Evolutionary conservation across 2,113 vertebrate genomes (phyloP).

Genomic region (Talpa occidentalis): DNA sequence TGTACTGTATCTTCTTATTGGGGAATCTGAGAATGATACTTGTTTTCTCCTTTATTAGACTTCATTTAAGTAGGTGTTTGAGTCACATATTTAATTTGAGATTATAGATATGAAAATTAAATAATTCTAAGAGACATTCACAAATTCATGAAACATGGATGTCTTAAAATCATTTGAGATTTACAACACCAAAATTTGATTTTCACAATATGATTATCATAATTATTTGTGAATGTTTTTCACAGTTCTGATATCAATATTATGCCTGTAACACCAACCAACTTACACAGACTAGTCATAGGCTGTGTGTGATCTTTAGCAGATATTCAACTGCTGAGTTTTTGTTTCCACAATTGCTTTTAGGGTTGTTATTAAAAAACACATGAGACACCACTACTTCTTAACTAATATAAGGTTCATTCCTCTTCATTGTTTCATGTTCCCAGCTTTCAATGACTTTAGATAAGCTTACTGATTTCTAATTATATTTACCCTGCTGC

Average conservation of each 20-base stretch:
- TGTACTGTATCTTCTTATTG: background rate
- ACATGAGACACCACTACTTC: background rate
- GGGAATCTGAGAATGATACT: background rate
- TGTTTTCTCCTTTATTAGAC: background rate
- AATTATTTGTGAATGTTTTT: background rate
- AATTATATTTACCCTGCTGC: constrained; percentile 20
- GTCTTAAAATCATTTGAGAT: background rate
- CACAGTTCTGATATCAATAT: background rate
- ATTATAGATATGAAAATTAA: background rate
- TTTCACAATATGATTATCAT: background rate
- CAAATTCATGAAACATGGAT: background rate
- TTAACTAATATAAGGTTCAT: background rate
- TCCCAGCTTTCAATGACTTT: constrained; percentile 10
- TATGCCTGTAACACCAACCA: background rate
- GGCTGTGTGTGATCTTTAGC: background rate
- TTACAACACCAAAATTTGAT: background rate
- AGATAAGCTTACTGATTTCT: background rate
- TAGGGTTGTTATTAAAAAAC: background rate
- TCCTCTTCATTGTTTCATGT: background rate
- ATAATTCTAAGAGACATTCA: background rate
- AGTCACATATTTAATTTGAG: background rate
- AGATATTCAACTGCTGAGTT: background rate
- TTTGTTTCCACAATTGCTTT: background rate
- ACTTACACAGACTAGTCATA: background rate
- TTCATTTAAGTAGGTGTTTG: background rate